Evolutionary conservation across 2,888 invertebrate species (phyloP).

Genomic region (Amblyjoppa proteus): DNA sequence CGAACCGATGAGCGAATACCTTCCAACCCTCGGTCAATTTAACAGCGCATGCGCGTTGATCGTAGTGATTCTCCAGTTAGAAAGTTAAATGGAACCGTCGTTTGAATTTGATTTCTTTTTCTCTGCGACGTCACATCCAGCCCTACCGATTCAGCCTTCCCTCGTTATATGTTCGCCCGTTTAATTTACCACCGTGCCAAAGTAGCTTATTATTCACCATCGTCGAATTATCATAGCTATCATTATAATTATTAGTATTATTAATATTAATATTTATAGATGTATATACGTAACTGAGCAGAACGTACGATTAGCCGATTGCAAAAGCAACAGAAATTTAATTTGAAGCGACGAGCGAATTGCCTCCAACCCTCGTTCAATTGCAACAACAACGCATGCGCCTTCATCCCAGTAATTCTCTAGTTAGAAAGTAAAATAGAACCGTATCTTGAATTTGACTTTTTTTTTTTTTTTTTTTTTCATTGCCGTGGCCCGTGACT

Average conservation of each 20-base stretch:
- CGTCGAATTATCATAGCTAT: neutral
- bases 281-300: neutral
- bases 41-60: neutral
- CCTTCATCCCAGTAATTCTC: neutral
- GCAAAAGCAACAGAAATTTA: neutral
- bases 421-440: neutral
- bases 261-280: neutral
- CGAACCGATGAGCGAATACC: neutral
- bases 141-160: slow-evolving; percentile 13
- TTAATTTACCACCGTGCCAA: neutral
- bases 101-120: slow-evolving; percentile 30
- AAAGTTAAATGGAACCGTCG: neutral
- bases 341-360: neutral
- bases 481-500: neutral
- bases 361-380: neutral
- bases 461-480: neutral
- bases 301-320: neutral
- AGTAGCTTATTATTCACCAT: neutral
- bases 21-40: neutral
- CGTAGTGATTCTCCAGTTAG: neutral
- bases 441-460: neutral
- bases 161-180: too few relatives aligned
- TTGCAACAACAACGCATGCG: neutral
- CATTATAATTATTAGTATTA: neutral
- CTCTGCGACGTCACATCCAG: neutral